Percentiles rank a stretch among this genome's conserved stretches.
Evolutionary conservation across 2,113 vertebrate genomes (phyloP).

Genomic region (Casuarius casuarius): DNA sequence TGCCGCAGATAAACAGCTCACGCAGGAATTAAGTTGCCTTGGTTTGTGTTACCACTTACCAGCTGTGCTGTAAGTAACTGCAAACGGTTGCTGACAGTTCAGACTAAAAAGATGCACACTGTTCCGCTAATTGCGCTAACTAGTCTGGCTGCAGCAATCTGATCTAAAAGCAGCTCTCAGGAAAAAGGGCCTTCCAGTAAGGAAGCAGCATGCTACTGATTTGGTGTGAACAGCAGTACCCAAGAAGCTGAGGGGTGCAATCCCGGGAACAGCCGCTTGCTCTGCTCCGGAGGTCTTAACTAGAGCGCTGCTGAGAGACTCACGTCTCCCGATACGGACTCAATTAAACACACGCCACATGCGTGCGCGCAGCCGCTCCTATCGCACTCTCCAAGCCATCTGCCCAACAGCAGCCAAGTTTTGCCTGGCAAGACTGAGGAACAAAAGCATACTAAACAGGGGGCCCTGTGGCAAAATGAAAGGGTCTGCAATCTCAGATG

Average conservation of each 20-base stretch:
- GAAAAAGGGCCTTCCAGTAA: background rate
- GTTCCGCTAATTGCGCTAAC: accelerated
- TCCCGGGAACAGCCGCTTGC: background rate
- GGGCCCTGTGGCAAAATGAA: accelerated
- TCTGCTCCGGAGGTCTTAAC: background rate
- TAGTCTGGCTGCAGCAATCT: background rate
- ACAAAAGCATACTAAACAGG: background rate
- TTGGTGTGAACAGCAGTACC: background rate
- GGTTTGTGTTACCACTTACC: background rate
- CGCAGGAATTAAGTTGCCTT: background rate
- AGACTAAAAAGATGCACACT: background rate
- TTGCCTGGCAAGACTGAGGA: background rate
- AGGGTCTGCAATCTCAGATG: accelerated
- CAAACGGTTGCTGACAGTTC: background rate
- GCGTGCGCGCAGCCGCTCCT: accelerated
- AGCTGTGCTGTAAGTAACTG: background rate
- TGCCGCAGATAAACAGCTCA: background rate
- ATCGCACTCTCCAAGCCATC: background rate
- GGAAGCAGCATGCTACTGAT: background rate
- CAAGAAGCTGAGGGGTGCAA: accelerated
- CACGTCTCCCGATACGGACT: background rate
- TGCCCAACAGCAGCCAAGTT: background rate
- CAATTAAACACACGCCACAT: accelerated
- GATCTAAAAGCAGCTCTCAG: background rate
- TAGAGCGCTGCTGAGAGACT: background rate